Base-by-base conservation (phyloP, 2,888 invertebrate genomes). In the Vesta saturnalis region DNA sequence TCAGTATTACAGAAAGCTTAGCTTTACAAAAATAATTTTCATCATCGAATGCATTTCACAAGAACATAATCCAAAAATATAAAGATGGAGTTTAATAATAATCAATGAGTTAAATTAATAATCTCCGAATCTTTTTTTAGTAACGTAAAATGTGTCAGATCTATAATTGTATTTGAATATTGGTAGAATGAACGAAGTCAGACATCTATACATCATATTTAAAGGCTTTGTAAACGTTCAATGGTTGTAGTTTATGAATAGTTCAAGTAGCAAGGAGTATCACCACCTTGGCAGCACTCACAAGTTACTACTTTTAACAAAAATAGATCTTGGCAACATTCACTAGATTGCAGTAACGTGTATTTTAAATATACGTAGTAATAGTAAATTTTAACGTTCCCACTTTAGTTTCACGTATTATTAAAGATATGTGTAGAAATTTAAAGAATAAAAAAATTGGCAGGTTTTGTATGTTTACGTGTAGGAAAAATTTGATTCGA, bases 261-360 rank as follows among this genome's bases (percentile, higher is more conserved):
- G 47, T 49, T 43, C 43, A 43, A 14, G 43, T 43, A 43, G 43
- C 43, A 14, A 15, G 14, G 47, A 22, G 22, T 55, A 55, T n/a
- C 8, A 55, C 55, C 55, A 55, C 30, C 22, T 23, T 55, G 55
- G 55, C 55, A 55, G 55, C 55, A 55, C 55, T 14, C 8, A 22
- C 55, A 55, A 55, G 55, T 49, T 15, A 49, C 47, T 49, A 49
- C 47, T 14, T n/a, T 21, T 22, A 1, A 55, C 23, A 23, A 54
- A 54, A 21, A 54, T 23, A 22, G 12, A 55, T 55, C 23, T 23
- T 23, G 23, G 55, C 15, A 23, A 15, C 23, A 23, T 23, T 55
- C 55, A 14, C 55, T 23, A 55, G 55, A 55, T 55, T 55, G 55
- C 55, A 55, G 23, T 14, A 49, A 49, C 14, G 18, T 49, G 15